phyloP scores from a whole-genome alignment of 2,113 vertebrate genomes.

The Gallinago undulata region DNA sequence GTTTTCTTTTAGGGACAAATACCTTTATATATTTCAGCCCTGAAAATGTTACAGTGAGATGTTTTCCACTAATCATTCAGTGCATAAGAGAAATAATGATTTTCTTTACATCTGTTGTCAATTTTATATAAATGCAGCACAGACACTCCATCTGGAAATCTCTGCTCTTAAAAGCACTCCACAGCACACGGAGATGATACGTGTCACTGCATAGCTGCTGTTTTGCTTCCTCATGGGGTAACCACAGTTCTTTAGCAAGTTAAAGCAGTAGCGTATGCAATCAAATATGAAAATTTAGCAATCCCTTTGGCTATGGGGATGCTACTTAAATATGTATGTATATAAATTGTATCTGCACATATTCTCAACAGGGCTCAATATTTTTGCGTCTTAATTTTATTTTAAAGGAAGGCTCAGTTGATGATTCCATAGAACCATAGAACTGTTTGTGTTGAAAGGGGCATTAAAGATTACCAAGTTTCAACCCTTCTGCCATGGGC shows the following conservation, averaged over 20 bases:
- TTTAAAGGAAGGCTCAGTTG: background rate
- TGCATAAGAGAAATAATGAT: background rate
- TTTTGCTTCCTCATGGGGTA: background rate
- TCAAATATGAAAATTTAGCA: constrained; percentile 26
- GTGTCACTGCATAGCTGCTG: background rate
- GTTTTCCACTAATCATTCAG: background rate
- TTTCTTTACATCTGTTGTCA: background rate
- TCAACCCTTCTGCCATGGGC: background rate
- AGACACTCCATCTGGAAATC: constrained; percentile 1
- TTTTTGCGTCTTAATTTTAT: background rate
- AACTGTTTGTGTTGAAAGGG: background rate
- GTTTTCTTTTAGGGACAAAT: background rate
- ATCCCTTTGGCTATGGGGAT: background rate
- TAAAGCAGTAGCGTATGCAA: constrained; percentile 14
- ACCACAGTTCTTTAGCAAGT: constrained; percentile 10
- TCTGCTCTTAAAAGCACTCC: background rate
- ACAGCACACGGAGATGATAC: background rate
- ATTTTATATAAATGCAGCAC: background rate
- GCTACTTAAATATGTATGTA: constrained; percentile 2
- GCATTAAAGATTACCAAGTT: background rate
- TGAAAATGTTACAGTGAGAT: background rate
- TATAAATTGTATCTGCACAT: background rate
- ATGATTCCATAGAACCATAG: background rate
- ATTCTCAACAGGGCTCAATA: background rate
- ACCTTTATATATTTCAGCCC: background rate